These are phyloP conservation scores for Sebastes matsubarae DNA, from an alignment of 2,797 vertebrate genomes.

Conservation along the genomic window DNA sequence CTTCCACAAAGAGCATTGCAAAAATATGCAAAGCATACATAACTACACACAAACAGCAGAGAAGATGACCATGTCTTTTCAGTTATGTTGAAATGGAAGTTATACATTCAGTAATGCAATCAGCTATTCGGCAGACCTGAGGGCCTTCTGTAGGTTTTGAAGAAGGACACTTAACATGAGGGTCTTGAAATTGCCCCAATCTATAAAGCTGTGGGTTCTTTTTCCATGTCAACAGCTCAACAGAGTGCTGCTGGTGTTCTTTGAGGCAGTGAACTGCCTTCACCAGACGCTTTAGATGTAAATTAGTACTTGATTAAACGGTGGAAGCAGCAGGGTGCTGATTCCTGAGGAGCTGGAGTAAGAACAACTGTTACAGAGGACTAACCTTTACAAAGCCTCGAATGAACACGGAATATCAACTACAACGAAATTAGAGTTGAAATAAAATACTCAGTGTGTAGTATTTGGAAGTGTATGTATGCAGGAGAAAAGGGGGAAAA, in stretches of 20 bases:
- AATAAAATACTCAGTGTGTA: neutral
- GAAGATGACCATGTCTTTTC: neutral
- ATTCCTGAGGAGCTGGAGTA: constrained; percentile 13
- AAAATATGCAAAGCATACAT: neutral
- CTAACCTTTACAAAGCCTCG: neutral
- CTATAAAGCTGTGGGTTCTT: neutral
- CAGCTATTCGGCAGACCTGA: neutral
- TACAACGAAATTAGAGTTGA: neutral
- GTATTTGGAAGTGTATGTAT: neutral
- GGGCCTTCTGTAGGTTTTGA: neutral
- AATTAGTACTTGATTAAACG: constrained; percentile 38
- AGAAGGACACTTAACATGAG: neutral
- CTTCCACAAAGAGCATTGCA: neutral
- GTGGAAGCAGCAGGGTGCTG: constrained; percentile 14
- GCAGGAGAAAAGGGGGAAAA: neutral
- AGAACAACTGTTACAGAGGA: neutral
- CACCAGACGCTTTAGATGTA: constrained; percentile 13
- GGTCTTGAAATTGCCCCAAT: constrained; percentile 3
- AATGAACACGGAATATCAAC: neutral
- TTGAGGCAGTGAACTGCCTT: constrained; percentile 14
- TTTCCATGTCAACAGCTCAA: neutral
- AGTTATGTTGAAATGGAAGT: neutral
- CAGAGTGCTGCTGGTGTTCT: constrained; percentile 2
- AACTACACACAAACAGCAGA: neutral
- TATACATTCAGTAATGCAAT: neutral